Conservation (phyloP, 2,797 vertebrate genomes). For the Galagoides demidoff region DNA sequence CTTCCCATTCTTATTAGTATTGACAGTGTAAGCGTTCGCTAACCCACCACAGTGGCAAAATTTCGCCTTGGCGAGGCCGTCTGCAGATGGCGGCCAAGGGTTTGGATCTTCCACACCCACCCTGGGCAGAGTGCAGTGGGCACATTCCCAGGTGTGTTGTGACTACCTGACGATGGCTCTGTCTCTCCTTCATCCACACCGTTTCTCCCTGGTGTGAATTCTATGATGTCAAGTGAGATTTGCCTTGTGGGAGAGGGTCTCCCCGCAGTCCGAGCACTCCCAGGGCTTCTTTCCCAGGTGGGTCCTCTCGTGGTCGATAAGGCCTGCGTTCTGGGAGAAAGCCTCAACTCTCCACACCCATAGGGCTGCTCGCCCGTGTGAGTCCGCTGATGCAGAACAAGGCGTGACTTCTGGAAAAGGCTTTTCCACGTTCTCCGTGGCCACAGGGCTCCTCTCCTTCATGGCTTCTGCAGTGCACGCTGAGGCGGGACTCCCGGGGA, state of each 20-base stretch:
- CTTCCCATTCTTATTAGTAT: background rate
- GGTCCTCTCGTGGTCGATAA: background rate
- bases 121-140: no score
- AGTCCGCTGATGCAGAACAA: background rate
- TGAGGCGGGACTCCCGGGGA: background rate
- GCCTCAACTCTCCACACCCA: background rate
- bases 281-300: background rate
- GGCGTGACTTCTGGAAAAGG: constrained; percentile 12
- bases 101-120: no score
- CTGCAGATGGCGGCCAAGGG: fast-evolving
- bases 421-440: background rate
- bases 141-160: background rate
- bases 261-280: background rate
- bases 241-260: background rate
- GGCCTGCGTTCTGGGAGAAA: background rate
- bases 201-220: background rate
- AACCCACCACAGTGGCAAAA: background rate
- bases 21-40: background rate
- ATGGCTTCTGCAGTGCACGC: background rate
- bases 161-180: background rate
- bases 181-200: background rate
- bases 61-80: background rate
- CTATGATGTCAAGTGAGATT: background rate
- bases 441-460: background rate
- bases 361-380: background rate